Base-by-base conservation (phyloP, 2,113 vertebrate genomes). In the Callaeas wilsoni region DNA sequence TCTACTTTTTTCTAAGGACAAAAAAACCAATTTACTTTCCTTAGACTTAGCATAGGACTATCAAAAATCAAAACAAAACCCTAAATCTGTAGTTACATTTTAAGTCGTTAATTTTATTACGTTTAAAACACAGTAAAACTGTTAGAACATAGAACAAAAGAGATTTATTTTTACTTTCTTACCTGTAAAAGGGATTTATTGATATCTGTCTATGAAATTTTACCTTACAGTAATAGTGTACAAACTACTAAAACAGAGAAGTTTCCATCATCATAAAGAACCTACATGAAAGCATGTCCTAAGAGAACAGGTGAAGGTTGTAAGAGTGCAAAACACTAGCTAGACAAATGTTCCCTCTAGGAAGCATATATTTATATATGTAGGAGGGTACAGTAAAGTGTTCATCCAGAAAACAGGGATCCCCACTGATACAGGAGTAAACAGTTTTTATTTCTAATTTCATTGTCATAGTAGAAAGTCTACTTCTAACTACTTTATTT, bases 151-250 rank as follows among this genome's bases (percentile, higher is more conserved):
- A 86, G n/a, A 60, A 77, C 35, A 91, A 78, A 76, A 84, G 17
- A 89, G 35, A 91, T 44, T 65, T 79, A 52, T 75, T 89, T 93
- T 88, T 93, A 73, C 37, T 93, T 96, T 94, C 62, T 88, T 63
- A 89, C 6, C 25, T 56, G 46, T 67, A 85, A 93, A 93, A 73
- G 13, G 11, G 22, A 85, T 76, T 81, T 85, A 80, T 63, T 1
- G 13, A 26, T 74, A 90, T 14, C 44, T 56, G 16, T 37, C 56
- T 76, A 77, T n/a, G 53, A 87, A 87, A 91, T 64, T 64, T 73
- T 53, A 87, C 49, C 41, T 87, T 89, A 49, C 12, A 7, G 32
- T 22, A 76, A 84, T 63, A 87, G 5, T 75, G 41, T 13, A 83
- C 22, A 55, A 88, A 57, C 23, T 62, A 80, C 42, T 70, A 69